These are phyloP conservation scores for Callocephalon fimbriatum DNA, from an alignment of 2,113 vertebrate species.

Conservation along the genomic window DNA sequence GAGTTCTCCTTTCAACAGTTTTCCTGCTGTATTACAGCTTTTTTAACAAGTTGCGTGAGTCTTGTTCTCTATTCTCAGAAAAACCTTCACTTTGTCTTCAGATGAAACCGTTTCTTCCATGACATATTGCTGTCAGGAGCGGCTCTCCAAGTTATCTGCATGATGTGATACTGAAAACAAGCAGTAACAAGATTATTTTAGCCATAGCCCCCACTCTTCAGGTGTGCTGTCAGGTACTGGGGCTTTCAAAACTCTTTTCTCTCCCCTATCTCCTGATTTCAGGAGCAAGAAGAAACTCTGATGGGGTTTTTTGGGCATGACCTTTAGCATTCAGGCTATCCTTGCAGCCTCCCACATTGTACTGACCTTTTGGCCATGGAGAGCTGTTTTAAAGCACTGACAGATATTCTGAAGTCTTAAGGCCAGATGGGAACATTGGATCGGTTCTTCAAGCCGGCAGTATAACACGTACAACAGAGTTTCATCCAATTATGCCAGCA, in stretches of 20 bases:
- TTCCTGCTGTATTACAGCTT: neutral
- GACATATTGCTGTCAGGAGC: neutral
- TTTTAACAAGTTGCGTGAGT: neutral
- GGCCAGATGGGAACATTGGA: slow-evolving; percentile 3
- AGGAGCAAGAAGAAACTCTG: neutral
- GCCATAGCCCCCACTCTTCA: neutral
- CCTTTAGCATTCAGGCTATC: neutral
- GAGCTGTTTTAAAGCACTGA: neutral
- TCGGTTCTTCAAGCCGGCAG: neutral
- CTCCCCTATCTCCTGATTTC: neutral
- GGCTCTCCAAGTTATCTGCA: neutral
- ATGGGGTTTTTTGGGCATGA: neutral
- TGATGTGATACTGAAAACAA: neutral
- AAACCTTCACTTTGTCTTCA: neutral
- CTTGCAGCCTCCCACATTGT: neutral
- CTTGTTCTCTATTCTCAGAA: neutral
- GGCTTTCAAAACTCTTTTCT: neutral
- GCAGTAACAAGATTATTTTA: neutral
- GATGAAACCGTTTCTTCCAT: neutral
- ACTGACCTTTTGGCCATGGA: neutral
- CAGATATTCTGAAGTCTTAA: slow-evolving; percentile 2
- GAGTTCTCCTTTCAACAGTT: neutral
- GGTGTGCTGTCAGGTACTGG: neutral
- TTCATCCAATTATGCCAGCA: slow-evolving; percentile 58
- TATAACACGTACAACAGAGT: slow-evolving; percentile 14